A percentile compares a stretch with the other conserved stretches of the same genome.
phyloP scores from a whole-genome alignment of 2,888 invertebrate species.

The Pecten maximus region DNA sequence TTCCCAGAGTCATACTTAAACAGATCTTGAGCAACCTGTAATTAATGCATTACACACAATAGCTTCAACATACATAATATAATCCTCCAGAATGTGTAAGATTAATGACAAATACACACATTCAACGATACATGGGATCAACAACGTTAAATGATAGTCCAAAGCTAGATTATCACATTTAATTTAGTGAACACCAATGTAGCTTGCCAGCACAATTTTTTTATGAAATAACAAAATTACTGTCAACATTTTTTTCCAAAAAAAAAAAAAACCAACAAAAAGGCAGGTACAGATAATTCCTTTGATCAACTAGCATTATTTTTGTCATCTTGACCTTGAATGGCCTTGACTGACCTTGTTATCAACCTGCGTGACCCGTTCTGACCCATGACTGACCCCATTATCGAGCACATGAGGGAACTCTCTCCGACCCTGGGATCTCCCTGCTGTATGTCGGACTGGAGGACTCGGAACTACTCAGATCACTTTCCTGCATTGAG shows the following conservation, averaged over 20 bases:
- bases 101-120: too few species aligned
- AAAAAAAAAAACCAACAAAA: too few species aligned
- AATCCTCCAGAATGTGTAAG: too few species aligned
- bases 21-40: constrained; percentile 46
- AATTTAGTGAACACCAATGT: too few species aligned
- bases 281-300: background rate
- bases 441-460: constrained; percentile 71
- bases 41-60: background rate
- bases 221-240: too few species aligned
- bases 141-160: too few species aligned
- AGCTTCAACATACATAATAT: too few species aligned
- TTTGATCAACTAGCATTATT: background rate
- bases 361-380: background rate
- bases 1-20: constrained; percentile 79
- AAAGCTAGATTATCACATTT: too few species aligned
- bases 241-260: too few species aligned
- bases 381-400: constrained; percentile 7
- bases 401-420: constrained; percentile 2
- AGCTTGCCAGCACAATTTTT: too few species aligned
- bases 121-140: too few species aligned
- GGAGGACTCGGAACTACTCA: constrained; percentile 75
- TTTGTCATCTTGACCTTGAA: background rate
- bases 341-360: background rate
- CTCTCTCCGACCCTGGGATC: constrained; percentile 34
- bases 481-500: constrained; percentile 79